phyloP scores from a whole-genome alignment of 2,797 vertebrate species.

The Amazonetta brasiliensis region DNA sequence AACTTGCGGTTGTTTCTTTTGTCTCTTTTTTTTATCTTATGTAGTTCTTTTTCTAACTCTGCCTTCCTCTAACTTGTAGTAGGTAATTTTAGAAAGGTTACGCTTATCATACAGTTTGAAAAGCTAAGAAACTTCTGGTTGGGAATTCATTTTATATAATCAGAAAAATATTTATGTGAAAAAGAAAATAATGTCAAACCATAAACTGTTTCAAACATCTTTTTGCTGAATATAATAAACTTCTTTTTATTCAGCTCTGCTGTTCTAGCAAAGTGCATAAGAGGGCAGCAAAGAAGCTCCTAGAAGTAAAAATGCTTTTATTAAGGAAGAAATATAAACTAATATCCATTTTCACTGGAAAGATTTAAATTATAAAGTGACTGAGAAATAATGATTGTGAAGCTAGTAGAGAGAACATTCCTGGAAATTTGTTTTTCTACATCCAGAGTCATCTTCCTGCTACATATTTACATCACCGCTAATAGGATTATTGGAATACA shows the following conservation, averaged over 20 bases:
- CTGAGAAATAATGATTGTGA: constrained; percentile 1
- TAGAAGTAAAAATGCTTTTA: neutral
- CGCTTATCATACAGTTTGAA: neutral
- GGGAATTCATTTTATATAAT: neutral
- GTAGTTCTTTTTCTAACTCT: neutral
- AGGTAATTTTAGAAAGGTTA: neutral
- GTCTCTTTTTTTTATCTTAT: neutral
- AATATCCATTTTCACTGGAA: neutral
- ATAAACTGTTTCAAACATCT: neutral
- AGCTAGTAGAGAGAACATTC: constrained; percentile 28
- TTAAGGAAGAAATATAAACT: neutral
- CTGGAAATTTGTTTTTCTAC: constrained; percentile 33
- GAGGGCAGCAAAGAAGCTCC: constrained; percentile 79
- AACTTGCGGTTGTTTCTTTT: neutral
- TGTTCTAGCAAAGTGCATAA: constrained; percentile 55
- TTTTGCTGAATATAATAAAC: neutral
- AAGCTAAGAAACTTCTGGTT: neutral
- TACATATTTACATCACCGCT: neutral
- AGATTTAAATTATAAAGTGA: constrained; percentile 1
- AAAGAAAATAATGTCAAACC: neutral
- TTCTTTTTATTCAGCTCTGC: neutral
- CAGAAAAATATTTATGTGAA: neutral
- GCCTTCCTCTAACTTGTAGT: neutral
- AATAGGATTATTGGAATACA: constrained; percentile 18
- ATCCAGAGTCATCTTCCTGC: neutral